Evolutionary conservation across 2,113 vertebrate genomes (phyloP), one percentile per base, ranked within the genome.

Genomic region (Calidris pugnax): DNA sequence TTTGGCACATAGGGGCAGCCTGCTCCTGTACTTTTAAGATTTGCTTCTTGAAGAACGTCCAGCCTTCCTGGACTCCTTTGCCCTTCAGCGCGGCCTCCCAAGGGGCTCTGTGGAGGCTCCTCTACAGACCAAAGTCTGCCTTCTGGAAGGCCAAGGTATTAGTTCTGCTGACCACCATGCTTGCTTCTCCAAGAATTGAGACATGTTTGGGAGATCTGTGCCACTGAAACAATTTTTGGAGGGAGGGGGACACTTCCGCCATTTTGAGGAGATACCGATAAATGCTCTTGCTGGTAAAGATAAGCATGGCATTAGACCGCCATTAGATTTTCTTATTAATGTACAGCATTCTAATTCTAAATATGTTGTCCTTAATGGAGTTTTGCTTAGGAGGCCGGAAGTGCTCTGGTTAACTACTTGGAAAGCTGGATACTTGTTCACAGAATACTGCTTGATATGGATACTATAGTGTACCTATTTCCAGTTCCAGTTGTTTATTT

Each of bases 251-350:
- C 5, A 9, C 33, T 75, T 82, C 43, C 63, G 33, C 28, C 5
- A 7, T 72, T 91, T 89, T 55, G 47, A 91, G 71, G 43, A 85
- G 50, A 39, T 35, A 19, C 57, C 60, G 32, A 7, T 81, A 60
- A 74, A 63, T 64, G 4, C 27, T 55, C 5, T n/a, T 55, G 11
- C 59, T 56, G 7, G 17, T 78, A 51, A 78, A 56, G 33, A 5
- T 45, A 47, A 35, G 10, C 1, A 0, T n/a, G 28, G 22, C 32
- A 9, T 24, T 87, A 32, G 39, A 57, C 35, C 0, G 1, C 41
- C 27, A 10, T 68, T 62, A 37, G 66, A 62, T 30, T 66, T 74
- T 39, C 47, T 22, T 64, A 26, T 10, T 39, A 53, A 57, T 63
- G 69, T 43, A 53, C 26, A n/a, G 48, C 10, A 19, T 59, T 79